Base-by-base conservation (phyloP, 2,888 invertebrate genomes). In the Mimachlamys varia region DNA sequence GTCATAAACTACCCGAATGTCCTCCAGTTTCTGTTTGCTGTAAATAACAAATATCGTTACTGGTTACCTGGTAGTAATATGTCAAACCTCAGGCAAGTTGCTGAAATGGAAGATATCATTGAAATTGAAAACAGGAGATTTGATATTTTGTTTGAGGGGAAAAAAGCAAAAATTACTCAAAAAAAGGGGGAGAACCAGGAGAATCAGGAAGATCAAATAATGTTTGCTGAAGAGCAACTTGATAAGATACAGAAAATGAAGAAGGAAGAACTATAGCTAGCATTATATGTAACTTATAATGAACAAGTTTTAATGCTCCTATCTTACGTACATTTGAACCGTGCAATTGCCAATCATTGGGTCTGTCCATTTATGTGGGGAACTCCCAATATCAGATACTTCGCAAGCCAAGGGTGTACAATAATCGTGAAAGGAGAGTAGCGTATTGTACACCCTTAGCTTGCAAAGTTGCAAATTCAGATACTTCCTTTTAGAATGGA, bases 71-170 rank as follows among this genome's bases (percentile, higher is more conserved):
- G 94, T 0, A 91, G 94, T 5, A 94, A 94, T 89, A 88, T 91
- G 92, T 92, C 94, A 0, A 87, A 93, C 50, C 87, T 92, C 15
- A 92, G 94, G 91, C 91, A 92, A 33, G 92, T 92, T n/a, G 94
- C 93, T 7, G 94, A 94, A 89, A 95, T 95, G 95, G 88, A 89
- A 37, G 95, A 95, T 88, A 90, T 95, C 12, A 44, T 94, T 22
- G 90, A 93, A 62, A 93, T 94, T 12, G 94, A 95, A 91, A 89
- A 91, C 38, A 91, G 93, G 87, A 88, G 95, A 89, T 95, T 95
- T 91, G 93, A 94, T 27, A 92, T 94, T 19, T 58, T 91, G 76
- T 76, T 76, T 76, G 76, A 76, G 76, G 76, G 76, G 12, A 76
- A 76, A 33, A 76, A 76, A 76, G 76, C 76, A 89, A 44, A 27